Evolutionary conservation across 2,888 invertebrate species (phyloP), one percentile per base, ranked within the genome.

Genomic region (Clostera curtula): DNA sequence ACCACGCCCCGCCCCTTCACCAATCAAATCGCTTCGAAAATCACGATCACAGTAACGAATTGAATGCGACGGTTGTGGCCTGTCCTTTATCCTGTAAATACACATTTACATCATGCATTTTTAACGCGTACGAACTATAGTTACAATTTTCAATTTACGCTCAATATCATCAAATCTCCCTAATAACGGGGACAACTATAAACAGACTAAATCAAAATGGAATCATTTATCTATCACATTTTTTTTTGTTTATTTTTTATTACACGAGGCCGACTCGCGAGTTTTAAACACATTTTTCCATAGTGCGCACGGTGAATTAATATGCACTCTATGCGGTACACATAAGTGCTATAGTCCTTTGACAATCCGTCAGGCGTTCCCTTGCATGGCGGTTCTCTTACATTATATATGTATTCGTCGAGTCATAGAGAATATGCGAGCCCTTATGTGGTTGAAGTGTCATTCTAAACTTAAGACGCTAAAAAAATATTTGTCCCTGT

Each of bases 221-320:
- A 76, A 79, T 75, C 59, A 60, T 57, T 50, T 58, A 62, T 65
- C 47, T 76, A 80, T 79, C 79, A 80, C 79, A 80, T 64, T 56
- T 55, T 55, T 55, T 29, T 26, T 33, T 26, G 9, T 15, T 13
- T 7, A 47, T 41, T 40, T 40, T 29, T 22, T 8, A 29, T 40
- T 43, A 44, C 46, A 47, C 43, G 38, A 37, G 44, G 31, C 32
- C 40, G 29, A 32, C 20, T 10, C 11, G n/a, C 3, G n/a, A n/a
- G n/a, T n/a, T n/a, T n/a, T 30, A 30, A 27, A 35, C 25, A 37
- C 27, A 19, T 30, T 19, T 23, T 13, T 12, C 30, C 8, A 17
- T 16, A 27, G 16, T 25, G 9, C 12, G 23, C 13, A 11, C n/a
- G n/a, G n/a, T n/a, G n/a, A n/a, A n/a, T n/a, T n/a, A n/a, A n/a